These are phyloP conservation scores for Dendrolimus houi DNA, from an alignment of 2,888 invertebrate species.

Conservation along the genomic window DNA sequence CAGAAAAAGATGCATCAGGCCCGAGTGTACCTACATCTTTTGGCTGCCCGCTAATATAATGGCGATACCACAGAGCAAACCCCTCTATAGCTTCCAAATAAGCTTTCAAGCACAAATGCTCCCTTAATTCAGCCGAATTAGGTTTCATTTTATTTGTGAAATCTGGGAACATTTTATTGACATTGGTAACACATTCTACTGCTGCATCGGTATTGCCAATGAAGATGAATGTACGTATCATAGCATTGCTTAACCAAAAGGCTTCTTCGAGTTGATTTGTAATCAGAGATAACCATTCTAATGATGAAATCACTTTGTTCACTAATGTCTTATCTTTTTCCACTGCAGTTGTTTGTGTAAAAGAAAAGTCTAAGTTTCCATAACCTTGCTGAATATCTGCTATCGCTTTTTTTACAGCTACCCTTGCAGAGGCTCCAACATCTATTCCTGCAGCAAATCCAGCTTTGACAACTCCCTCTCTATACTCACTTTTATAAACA, in stretches of 20 bases:
- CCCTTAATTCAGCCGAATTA: slow-evolving; percentile 77
- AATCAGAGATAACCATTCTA: slow-evolving; percentile 93
- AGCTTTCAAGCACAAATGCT: slow-evolving; percentile 91
- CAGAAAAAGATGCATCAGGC: slow-evolving; percentile 84
- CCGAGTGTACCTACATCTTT: slow-evolving; percentile 78
- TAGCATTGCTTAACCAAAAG: slow-evolving; percentile 90
- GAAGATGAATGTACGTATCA: slow-evolving; percentile 90
- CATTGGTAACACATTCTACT: slow-evolving; percentile 78
- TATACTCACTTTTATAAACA: slow-evolving; percentile 79
- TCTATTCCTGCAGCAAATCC: slow-evolving; percentile 86
- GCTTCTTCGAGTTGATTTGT: slow-evolving; percentile 87
- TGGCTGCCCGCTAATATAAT: slow-evolving; percentile 88
- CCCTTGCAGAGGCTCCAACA: slow-evolving; percentile 88
- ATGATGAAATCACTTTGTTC: slow-evolving; percentile 65
- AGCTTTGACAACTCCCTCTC: slow-evolving; percentile 80
- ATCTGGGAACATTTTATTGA: slow-evolving; percentile 54
- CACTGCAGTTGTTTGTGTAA: slow-evolving; percentile 81
- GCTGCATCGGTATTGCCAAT: slow-evolving; percentile 90
- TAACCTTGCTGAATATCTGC: slow-evolving; percentile 60
- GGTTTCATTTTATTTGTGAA: slow-evolving; percentile 53
- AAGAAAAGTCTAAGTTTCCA: slow-evolving; percentile 70
- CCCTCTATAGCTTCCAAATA: slow-evolving; percentile 92
- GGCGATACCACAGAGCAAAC: slow-evolving; percentile 92
- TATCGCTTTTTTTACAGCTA: slow-evolving; percentile 86
- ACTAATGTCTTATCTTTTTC: slow-evolving; percentile 64